Evolutionary conservation across 2,113 vertebrate genomes (phyloP), one percentile per base, ranked within the genome.

Genomic region (Numenius arquata): DNA sequence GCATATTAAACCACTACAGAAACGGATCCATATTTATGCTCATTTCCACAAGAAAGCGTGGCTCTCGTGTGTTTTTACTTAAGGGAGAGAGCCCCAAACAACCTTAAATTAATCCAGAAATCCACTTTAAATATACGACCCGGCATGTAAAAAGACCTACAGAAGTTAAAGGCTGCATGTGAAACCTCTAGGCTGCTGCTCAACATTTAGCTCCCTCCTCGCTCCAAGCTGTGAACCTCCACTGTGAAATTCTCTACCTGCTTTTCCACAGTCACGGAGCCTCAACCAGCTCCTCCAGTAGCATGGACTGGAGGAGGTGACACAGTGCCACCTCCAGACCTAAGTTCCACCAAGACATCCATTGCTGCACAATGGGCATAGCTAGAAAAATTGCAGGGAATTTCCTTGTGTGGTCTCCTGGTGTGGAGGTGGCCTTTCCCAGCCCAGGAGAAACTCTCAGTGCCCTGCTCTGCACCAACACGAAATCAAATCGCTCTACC

Each of bases 81-180:
- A 95, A 63, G 58, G n/a, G 50, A 79, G 15, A 73, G 62, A 93
- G 27, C 36, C 66, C 67, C 63, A 85, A 93, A 91, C 72, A 85
- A 79, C 48, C 66, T 94, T 89, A 83, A 77, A 88, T 89, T 93
- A 95, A 94, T 82, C 63, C 53, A 96, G 85, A 95, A 96, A 95
- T 94, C 71, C 74, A 85, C 47, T 95, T 85, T 47, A 83, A 95
- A 74, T 79, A 91, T 70, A 82, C 41, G 41, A 76, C n/a, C 40
- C 29, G n/a, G 22, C 29, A n/a, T 80, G 59, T 85, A 82, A 73
- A 91, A 89, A 87, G 48, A 70, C 30, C 61, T 78, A 36, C 17
- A 55, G 74, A 87, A 88, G 62, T 50, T 85, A 88, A 73, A 87
- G 47, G 12, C 70, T 92, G 71, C 59, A n/a, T 15, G 41, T 32